Conservation (phyloP, 1,140 invertebrate genomes). For the Cardiocondyla obscurior region DNA sequence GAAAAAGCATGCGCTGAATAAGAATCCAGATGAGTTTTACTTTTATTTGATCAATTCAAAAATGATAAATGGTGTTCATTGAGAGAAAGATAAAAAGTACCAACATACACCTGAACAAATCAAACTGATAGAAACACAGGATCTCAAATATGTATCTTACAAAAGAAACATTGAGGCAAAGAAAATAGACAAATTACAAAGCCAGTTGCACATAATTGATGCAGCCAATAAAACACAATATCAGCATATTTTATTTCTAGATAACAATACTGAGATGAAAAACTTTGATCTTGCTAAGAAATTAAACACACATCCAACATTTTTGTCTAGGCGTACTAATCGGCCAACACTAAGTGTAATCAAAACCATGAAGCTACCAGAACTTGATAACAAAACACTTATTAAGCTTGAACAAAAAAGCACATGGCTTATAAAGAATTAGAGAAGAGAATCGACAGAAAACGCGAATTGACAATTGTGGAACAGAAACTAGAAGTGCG, state of each 20-base stretch:
- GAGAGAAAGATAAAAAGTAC: slow-evolving; percentile 88
- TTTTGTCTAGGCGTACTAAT: slow-evolving; percentile 89
- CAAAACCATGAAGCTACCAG: slow-evolving; percentile 85
- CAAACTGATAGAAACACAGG: slow-evolving; percentile 95
- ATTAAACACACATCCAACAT: slow-evolving; percentile 89
- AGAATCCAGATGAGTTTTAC: slow-evolving; percentile 99
- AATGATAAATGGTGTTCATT: slow-evolving; percentile 89
- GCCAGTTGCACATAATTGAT: slow-evolving; percentile 93
- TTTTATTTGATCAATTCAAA: slow-evolving; percentile 98
- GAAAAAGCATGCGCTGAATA: slow-evolving; percentile 92
- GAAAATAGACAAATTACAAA: slow-evolving; percentile 94
- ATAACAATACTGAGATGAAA: slow-evolving; percentile 86
- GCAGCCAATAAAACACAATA: slow-evolving; percentile 88
- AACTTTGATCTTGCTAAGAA: slow-evolving; percentile 89
- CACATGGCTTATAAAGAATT: slow-evolving; percentile 91
- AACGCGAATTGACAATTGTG: slow-evolving; percentile 91
- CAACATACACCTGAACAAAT: slow-evolving; percentile 92
- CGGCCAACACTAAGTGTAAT: slow-evolving; percentile 87
- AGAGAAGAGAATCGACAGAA: slow-evolving; percentile 91
- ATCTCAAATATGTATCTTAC: slow-evolving; percentile 94
- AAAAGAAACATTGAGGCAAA: slow-evolving; percentile 93
- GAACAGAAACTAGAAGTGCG: slow-evolving; percentile 94
- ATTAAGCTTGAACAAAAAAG: slow-evolving; percentile 86
- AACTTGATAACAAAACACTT: slow-evolving; percentile 84
- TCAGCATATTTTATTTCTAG: slow-evolving; percentile 93